Percentiles rank a stretch among this genome's conserved stretches.
Conservation (phyloP, 2,888 invertebrate genomes). For the Lochmaea capreae region DNA sequence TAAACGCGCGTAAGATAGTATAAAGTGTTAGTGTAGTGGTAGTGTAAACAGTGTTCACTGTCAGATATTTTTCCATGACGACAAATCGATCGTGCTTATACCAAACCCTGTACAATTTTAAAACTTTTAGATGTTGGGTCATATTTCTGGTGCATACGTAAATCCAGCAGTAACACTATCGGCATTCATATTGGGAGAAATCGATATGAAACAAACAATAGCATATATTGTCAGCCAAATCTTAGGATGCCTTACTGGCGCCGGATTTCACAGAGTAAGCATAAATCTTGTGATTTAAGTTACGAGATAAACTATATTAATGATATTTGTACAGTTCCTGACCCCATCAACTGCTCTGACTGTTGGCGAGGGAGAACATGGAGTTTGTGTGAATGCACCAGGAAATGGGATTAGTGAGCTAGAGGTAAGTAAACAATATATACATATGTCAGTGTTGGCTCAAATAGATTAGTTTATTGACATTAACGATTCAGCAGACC, state of each 20-base stretch:
- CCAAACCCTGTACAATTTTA: not conserved
- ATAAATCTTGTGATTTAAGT: conserved; percentile 21
- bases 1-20: no score
- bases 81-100: no score
- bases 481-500: no score
- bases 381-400: conserved; percentile 55
- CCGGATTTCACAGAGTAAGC: conserved; percentile 71
- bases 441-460: not conserved
- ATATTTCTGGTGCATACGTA: conserved; percentile 82
- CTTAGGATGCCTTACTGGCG: conserved; percentile 75
- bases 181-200: conserved; percentile 71
- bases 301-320: conserved; percentile 12
- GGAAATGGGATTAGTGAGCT: conserved; percentile 48
- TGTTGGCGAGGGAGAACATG: conserved; percentile 34
- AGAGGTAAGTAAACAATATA: conserved; percentile 49
- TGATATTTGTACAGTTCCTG: conserved; percentile 20
- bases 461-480: not conserved
- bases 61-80: no score
- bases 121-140: conserved; percentile 74
- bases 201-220: conserved; percentile 68
- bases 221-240: conserved; percentile 74
- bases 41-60: no score
- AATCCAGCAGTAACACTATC: conserved; percentile 81
- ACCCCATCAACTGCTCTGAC: conserved; percentile 12
- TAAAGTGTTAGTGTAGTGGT: no score